phyloP scores from a whole-genome alignment of 2,113 vertebrate species.

The Collichthys lucidus region DNA sequence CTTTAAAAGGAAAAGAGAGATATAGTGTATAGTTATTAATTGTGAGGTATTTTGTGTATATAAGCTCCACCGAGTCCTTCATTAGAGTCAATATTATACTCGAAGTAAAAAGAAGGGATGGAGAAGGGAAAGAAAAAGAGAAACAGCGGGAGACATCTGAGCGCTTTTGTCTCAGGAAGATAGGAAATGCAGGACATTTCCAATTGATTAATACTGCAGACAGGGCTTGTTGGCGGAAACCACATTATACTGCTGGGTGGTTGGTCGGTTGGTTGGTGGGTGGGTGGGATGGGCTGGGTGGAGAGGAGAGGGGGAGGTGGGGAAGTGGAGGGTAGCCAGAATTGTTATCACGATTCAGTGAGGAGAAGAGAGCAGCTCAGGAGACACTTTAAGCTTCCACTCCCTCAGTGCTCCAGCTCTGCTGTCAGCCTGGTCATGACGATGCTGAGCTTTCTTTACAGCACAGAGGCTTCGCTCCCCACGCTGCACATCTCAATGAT shows the following conservation, averaged over 20 bases:
- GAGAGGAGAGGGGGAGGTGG: conserved; percentile 16
- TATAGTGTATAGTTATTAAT: conserved; percentile 65
- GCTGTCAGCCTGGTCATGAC: neutral
- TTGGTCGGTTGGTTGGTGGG: conserved; percentile 36
- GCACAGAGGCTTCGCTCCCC: neutral
- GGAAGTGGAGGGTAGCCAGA: conserved; percentile 27
- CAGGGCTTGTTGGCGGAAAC: conserved; percentile 76
- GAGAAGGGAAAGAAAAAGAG: neutral
- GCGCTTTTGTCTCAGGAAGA: conserved; percentile 62
- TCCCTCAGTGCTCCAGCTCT: neutral
- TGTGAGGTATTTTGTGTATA: conserved; percentile 52
- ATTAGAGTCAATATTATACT: conserved; percentile 62
- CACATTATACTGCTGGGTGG: conserved; percentile 70
- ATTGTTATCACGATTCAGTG: conserved; percentile 40
- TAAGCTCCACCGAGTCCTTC: conserved; percentile 53
- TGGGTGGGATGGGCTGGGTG: conserved; percentile 27
- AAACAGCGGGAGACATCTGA: conserved; percentile 7
- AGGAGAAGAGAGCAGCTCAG: conserved; percentile 24
- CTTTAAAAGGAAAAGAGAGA: conserved; percentile 24
- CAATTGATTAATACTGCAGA: conserved; percentile 79
- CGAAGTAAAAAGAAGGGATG: neutral
- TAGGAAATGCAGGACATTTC: conserved; percentile 73
- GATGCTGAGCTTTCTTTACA: neutral
- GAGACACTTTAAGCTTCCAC: conserved; percentile 30
- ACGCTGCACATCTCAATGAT: neutral